phyloP scores from a whole-genome alignment of 2,888 invertebrate species.

The Ochropacha duplaris region DNA sequence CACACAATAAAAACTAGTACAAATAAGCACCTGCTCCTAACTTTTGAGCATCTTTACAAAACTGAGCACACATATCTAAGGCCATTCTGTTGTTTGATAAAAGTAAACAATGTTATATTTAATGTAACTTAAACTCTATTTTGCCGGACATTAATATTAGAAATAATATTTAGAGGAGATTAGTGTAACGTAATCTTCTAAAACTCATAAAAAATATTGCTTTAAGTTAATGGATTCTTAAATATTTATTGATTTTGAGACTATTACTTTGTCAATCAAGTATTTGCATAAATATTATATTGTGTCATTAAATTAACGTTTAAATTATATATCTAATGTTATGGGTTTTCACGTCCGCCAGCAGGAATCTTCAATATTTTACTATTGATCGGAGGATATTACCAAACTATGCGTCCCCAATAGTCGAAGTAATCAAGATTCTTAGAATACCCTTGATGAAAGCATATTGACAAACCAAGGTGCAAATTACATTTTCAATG shows the following conservation, averaged over 20 bases:
- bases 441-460: neutral
- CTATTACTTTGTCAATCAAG: slow-evolving; percentile 1
- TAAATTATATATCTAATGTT: neutral
- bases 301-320: neutral
- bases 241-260: slow-evolving; percentile 5
- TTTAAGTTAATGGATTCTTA: slow-evolving; percentile 1
- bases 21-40: too few species aligned
- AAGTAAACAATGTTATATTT: slow-evolving; percentile 1
- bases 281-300: neutral
- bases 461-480: neutral
- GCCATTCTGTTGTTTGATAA: neutral
- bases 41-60: neutral
- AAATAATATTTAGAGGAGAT: neutral
- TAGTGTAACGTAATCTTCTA: neutral
- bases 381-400: neutral
- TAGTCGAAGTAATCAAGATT: neutral
- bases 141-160: neutral
- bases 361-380: too few species aligned
- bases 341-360: neutral
- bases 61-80: neutral
- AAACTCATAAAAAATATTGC: slow-evolving; percentile 1
- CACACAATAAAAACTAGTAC: too few species aligned
- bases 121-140: neutral
- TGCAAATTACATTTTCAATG: neutral
- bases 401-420: neutral